Evolutionary conservation across 2,888 invertebrate genomes (phyloP), one percentile per base, ranked within the genome.

Genomic region (Archaeoteleia sp.): DNA sequence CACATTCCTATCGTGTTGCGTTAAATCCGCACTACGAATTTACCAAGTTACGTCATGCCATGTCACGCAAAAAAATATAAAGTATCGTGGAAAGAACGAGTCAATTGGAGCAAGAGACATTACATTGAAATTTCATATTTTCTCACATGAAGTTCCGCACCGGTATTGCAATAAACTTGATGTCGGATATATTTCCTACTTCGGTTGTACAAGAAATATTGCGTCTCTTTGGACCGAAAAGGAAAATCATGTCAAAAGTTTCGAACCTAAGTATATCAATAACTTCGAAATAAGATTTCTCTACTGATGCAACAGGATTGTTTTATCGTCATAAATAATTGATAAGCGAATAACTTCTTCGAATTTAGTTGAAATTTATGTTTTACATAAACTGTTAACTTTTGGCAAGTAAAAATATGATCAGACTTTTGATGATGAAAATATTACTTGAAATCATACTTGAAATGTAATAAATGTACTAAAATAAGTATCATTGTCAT

Each of bases 91-190:
- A 29, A 17, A 37, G 25, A 27, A 34, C 9, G 20, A 23, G 20
- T 13, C 12, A 17, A 46, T 20, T 23, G 32, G 12, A 23, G 23
- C 15, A 32, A 20, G 34, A 32, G n/a, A n/a, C n/a, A n/a, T 15
- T 34, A 13, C 34, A 34, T 32, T 46, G 20, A 46, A 34, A 46
- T 46, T 46, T 46, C 34, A 34, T 23, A 46, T 34, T 23, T 42
- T 20, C 45, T 45, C 20, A 17, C 45, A 7, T 27, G 10, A 7
- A 17, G 12, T 9, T 46, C 8, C 23, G 13, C 23, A 8, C 6
- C 12, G 7, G 13, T n/a, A 13, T 9, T 34, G 35, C 34, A 48
- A 25, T 48, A 48, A 35, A 35, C 35, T 25, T 14, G 35, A 35
- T 15, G 9, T 48, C n/a, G 14, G 14, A 25, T 25, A 25, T 48